Conservation (phyloP, 2,113 vertebrate species). For the Ramphastos sulfuratus region DNA sequence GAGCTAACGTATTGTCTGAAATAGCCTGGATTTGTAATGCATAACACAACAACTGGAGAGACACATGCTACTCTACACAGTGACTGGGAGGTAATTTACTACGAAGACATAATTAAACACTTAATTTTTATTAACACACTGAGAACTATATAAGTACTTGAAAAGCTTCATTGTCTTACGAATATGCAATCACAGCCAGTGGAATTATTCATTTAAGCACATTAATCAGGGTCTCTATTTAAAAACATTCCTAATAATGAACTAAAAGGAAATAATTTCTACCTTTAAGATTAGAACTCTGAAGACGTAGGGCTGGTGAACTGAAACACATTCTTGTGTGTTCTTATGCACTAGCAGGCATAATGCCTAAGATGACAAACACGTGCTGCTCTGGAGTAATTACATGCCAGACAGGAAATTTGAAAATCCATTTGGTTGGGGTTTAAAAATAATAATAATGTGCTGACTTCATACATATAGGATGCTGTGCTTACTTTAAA, state of each 20-base stretch:
- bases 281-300: neutral
- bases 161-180: neutral
- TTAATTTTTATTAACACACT: neutral
- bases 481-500: neutral
- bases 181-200: neutral
- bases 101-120: neutral
- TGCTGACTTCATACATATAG: neutral
- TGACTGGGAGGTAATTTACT: neutral
- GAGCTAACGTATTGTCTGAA: neutral
- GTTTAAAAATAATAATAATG: neutral
- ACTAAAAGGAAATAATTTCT: neutral
- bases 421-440: neutral
- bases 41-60: neutral
- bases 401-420: neutral
- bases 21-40: neutral
- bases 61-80: neutral
- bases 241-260: neutral
- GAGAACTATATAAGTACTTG: neutral
- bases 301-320: neutral
- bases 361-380: neutral
- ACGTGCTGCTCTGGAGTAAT: neutral
- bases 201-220: neutral
- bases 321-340: neutral
- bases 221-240: neutral
- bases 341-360: neutral